Base-by-base conservation (phyloP, 2,113 vertebrate genomes). In the Martes martes region DNA sequence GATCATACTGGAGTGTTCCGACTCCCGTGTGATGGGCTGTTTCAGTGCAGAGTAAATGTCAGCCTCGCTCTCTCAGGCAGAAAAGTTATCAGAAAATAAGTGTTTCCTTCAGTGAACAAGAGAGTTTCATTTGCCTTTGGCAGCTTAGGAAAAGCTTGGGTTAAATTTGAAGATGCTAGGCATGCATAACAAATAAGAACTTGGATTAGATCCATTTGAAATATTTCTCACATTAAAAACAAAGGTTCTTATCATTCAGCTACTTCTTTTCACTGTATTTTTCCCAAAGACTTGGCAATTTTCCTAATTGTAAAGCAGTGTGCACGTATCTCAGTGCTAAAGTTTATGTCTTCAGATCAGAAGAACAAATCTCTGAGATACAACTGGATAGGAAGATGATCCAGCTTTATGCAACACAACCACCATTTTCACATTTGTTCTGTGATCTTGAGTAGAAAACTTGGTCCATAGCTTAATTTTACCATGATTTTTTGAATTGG, bases 91-190 rank as follows among this genome's bases (percentile, higher is more conserved):
- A 63, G 76, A 73, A 97, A 98, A 52, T 47, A 74, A 69, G 57
- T n/a, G 33, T 95, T 95, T 93, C n/a, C n/a, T 63, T 97, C 33
- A 80, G 0, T 55, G 36, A 96, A 52, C n/a, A 39, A 52, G 59
- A 76, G 83, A 67, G 39, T 95, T 96, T 80, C 2, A 2, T 89
- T 95, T 97, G 59, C 76, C 21, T 96, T 83, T 92, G 80, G 31
- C 76, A 84, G 65, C 67, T 91, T 97, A 71, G 84, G 73, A 82
- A 67, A 93, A 63, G 42, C 73, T 95, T 81, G 57, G 50, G 96
- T 97, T 97, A 95, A 96, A 96, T 95, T 87, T 79, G 78, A 96
- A 95, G 95, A 91, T 91, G 85, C 59, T 93, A 95, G 45, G 78
- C 91, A 89, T 92, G 88, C 92, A 89, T 84, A 95, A 92, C 94